Percentiles rank a stretch among this genome's conserved stretches.
These are phyloP conservation scores for Eulemur rufifrons DNA, from an alignment of 2,113 vertebrate genomes.

Conservation along the genomic window DNA sequence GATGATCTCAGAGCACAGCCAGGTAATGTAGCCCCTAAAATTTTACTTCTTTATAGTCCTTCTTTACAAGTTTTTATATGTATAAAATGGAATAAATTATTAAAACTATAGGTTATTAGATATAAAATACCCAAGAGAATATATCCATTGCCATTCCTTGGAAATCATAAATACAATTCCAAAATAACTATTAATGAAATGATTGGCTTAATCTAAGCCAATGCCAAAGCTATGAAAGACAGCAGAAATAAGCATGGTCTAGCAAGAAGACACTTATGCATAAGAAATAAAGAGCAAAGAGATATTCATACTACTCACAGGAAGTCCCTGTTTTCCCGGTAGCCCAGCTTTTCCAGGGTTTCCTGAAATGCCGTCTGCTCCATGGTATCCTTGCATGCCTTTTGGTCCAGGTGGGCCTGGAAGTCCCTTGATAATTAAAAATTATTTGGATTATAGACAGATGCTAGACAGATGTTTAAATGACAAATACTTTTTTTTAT, in stretches of 20 bases:
- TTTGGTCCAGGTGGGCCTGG: slow-evolving; percentile 87
- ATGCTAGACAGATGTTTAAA: slow-evolving; percentile 13
- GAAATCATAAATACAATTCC: slow-evolving; percentile 27
- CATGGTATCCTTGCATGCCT: slow-evolving; percentile 89
- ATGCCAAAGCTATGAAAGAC: slow-evolving; percentile 33
- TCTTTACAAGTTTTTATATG: not conserved
- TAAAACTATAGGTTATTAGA: not conserved
- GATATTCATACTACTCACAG: slow-evolving; percentile 82
- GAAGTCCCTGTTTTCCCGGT: slow-evolving; percentile 87
- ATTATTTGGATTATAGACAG: slow-evolving; percentile 52
- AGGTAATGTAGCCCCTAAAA: not conserved
- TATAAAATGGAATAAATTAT: slow-evolving; percentile 21
- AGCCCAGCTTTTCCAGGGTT: slow-evolving; percentile 88
- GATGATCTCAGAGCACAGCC: slow-evolving; percentile 36
- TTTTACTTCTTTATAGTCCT: slow-evolving; percentile 6
- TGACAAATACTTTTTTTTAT: slow-evolving; percentile 14
- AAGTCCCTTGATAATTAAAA: slow-evolving; percentile 87
- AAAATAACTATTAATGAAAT: slow-evolving; percentile 57
- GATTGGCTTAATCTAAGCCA: not conserved
- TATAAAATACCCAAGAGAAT: slow-evolving; percentile 4
- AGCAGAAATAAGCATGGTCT: not conserved
- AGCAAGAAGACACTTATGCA: slow-evolving; percentile 4
- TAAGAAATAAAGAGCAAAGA: slow-evolving; percentile 23
- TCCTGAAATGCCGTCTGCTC: slow-evolving; percentile 88
- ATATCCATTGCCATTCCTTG: not conserved